phyloP scores from a whole-genome alignment of 2,113 vertebrate species.

The Eleginops maclovinus region DNA sequence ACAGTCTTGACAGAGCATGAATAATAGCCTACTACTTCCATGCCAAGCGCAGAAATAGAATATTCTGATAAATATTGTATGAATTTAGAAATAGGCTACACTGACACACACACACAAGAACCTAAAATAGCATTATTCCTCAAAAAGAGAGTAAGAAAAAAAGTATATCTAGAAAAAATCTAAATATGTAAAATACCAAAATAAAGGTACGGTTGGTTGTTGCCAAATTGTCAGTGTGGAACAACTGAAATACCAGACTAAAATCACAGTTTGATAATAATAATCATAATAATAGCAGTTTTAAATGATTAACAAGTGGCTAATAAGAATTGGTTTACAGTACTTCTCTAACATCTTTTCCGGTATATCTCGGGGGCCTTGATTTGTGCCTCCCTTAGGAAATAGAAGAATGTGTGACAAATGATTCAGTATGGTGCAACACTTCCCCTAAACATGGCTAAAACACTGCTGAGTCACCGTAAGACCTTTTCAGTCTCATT shows the following conservation, averaged over 20 bases:
- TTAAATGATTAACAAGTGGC: not conserved
- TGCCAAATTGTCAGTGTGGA: too few species aligned
- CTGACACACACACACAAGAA: not conserved
- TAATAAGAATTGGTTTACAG: too few species aligned
- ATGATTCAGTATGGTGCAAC: not conserved
- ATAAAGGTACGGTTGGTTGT: too few species aligned
- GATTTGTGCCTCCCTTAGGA: conserved; percentile 16
- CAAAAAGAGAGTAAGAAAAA: too few species aligned
- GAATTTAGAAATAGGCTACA: not conserved
- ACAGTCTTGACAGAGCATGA: not conserved
- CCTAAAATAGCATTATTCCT: not conserved
- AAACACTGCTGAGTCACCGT: not conserved
- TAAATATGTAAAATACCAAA: too few species aligned
- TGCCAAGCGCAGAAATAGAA: not conserved
- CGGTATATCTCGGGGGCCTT: not conserved
- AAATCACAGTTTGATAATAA: too few species aligned
- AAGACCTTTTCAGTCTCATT: not conserved
- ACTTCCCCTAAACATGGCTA: not conserved
- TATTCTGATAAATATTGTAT: not conserved
- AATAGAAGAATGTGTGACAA: conserved; percentile 19
- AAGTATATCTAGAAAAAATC: too few species aligned
- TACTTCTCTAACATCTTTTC: conserved; percentile 16
- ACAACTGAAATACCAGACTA: too few species aligned
- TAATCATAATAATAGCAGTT: not conserved
- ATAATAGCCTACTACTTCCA: not conserved